These are phyloP conservation scores for Nasonia giraulti DNA, from an alignment of 1,140 invertebrate species.

Conservation along the genomic window DNA sequence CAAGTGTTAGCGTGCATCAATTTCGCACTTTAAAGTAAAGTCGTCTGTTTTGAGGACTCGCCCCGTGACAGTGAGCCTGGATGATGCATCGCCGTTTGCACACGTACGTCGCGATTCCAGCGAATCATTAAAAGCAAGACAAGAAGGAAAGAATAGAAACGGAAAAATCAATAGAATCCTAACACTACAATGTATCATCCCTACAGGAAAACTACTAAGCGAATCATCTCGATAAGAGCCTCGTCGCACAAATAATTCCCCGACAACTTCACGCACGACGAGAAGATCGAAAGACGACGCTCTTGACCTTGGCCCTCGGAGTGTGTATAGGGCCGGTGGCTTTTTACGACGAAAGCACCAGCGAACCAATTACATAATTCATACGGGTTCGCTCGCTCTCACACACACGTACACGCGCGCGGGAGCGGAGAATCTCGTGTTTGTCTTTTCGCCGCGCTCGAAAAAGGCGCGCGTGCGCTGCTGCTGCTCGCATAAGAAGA, in stretches of 20 bases:
- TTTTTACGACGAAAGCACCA: slow-evolving; percentile 16
- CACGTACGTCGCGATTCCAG: not conserved
- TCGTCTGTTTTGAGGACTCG: slow-evolving; percentile 32
- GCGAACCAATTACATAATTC: slow-evolving; percentile 45
- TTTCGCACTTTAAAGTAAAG: slow-evolving; percentile 51
- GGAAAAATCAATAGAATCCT: not conserved
- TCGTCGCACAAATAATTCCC: slow-evolving; percentile 19
- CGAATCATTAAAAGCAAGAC: not conserved
- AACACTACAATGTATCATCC: no score
- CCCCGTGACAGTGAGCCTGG: slow-evolving; percentile 28
- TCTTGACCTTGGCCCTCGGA: slow-evolving; percentile 40
- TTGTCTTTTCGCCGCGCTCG: not conserved
- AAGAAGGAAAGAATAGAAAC: not conserved
- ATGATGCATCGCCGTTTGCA: slow-evolving; percentile 24
- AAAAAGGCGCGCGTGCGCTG: slow-evolving; percentile 43
- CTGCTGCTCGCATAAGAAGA: slow-evolving; percentile 57
- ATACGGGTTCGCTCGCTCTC: not conserved
- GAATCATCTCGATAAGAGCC: slow-evolving; percentile 21
- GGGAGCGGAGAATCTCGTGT: slow-evolving; percentile 32
- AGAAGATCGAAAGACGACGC: not conserved
- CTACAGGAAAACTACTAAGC: not conserved
- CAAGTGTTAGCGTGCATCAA: slow-evolving; percentile 52
- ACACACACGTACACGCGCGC: not conserved
- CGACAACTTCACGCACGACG: not conserved
- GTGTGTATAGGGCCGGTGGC: not conserved